Evolutionary conservation across 2,888 invertebrate species (phyloP).

Genomic region (Deroplatys truncata): DNA sequence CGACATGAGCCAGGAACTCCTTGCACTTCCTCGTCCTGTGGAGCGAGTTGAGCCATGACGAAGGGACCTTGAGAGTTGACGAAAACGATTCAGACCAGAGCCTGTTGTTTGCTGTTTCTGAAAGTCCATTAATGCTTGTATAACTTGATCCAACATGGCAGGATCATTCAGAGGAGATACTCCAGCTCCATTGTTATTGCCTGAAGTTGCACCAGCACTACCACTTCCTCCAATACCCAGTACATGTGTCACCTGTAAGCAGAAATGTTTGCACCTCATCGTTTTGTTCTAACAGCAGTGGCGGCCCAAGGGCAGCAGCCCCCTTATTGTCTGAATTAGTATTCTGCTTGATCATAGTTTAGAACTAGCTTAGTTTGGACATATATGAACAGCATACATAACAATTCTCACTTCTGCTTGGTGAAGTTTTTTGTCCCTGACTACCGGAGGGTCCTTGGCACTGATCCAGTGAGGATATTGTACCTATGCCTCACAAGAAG

Average conservation of each 20-base stretch:
- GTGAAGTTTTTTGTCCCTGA: too few relatives aligned
- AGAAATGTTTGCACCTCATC: neutral
- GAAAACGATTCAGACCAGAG: constrained; percentile 41
- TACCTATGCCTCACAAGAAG: too few relatives aligned
- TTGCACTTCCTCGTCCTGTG: neutral
- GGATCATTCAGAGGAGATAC: constrained; percentile 46
- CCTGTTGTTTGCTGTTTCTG: constrained; percentile 12
- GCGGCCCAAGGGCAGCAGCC: too few relatives aligned
- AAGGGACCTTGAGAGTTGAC: constrained; percentile 44
- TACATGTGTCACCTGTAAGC: neutral
- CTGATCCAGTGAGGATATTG: too few relatives aligned
- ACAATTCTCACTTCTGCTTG: too few relatives aligned
- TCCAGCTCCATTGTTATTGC: neutral
- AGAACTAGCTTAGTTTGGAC: too few relatives aligned
- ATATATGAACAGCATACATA: too few relatives aligned
- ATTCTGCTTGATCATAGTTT: too few relatives aligned
- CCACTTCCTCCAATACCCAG: neutral
- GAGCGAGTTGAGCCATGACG: constrained; percentile 26
- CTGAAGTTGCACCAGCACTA: neutral
- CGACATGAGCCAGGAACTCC: constrained; percentile 17
- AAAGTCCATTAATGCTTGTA: constrained; percentile 24
- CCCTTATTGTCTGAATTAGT: too few relatives aligned
- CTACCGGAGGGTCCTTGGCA: too few relatives aligned
- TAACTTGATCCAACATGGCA: constrained; percentile 25
- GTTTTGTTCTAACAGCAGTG: too few relatives aligned